These are phyloP conservation scores for Balaenoptera acutorostrata DNA, from an alignment of 2,113 vertebrate species.

Conservation along the genomic window DNA sequence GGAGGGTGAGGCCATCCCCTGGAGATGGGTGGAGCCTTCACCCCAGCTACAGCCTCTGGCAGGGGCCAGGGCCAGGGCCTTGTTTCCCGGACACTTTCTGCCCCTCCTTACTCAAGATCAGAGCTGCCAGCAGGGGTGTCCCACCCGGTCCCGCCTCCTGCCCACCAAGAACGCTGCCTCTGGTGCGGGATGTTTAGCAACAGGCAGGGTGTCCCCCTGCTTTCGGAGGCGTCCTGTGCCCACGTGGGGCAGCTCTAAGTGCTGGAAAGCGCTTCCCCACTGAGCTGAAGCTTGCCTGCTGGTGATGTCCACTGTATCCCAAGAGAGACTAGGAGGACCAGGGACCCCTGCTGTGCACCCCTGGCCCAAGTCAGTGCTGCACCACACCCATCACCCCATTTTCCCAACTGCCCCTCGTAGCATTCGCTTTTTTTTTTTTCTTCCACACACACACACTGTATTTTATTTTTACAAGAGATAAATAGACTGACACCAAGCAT, in stretches of 20 bases:
- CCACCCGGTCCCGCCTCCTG: neutral
- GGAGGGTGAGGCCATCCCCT: neutral
- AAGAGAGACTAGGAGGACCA: neutral
- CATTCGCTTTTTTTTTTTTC: too few species aligned
- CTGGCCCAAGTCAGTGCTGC: rapidly evolving
- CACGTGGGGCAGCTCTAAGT: rapidly evolving
- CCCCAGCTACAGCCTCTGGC: neutral
- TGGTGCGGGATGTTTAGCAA: neutral
- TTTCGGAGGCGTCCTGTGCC: neutral
- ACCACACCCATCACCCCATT: rapidly evolving
- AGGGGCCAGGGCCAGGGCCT: neutral
- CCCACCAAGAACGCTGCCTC: rapidly evolving
- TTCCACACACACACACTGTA: too few species aligned
- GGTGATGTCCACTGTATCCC: rapidly evolving
- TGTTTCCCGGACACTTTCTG: neutral
- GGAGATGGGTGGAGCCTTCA: neutral
- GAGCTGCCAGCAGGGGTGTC: neutral
- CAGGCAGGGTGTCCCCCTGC: neutral
- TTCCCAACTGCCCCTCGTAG: neutral
- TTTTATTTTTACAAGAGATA: too few species aligned
- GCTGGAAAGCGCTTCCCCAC: neutral
- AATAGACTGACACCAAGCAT: too few species aligned
- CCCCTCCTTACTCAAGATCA: too few species aligned
- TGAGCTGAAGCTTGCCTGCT: neutral
- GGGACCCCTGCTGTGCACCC: rapidly evolving